Conservation (phyloP, 1,140 invertebrate genomes). For the Calliopsis andreniformis region DNA sequence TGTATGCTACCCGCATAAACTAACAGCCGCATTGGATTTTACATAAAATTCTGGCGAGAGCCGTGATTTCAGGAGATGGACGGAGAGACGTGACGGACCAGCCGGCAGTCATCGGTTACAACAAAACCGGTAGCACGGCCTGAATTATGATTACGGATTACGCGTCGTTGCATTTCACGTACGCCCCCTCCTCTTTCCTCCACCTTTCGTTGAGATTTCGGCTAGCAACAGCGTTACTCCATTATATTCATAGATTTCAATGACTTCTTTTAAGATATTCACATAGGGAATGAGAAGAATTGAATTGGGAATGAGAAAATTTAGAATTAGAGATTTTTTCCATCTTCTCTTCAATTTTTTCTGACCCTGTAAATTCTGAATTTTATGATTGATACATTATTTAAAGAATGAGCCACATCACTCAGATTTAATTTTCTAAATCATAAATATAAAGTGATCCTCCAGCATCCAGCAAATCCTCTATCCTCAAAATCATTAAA, state of each 20-base stretch:
- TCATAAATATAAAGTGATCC: too few relatives aligned
- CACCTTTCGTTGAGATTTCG: background rate
- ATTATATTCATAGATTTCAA: background rate
- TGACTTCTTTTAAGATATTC: too few relatives aligned
- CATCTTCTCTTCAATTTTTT: too few relatives aligned
- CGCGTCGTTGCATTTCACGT: constrained; percentile 25
- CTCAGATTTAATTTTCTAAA: too few relatives aligned
- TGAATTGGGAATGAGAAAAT: too few relatives aligned
- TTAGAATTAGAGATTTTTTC: too few relatives aligned
- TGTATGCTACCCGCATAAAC: constrained; percentile 81
- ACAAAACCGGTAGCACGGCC: constrained; percentile 51
- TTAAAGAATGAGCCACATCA: too few relatives aligned
- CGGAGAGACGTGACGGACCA: constrained; percentile 78
- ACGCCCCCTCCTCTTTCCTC: background rate
- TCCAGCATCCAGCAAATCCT: too few relatives aligned
- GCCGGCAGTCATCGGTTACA: constrained; percentile 71
- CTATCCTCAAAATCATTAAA: background rate
- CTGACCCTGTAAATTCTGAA: too few relatives aligned
- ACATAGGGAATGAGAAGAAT: too few relatives aligned
- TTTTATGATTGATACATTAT: too few relatives aligned
- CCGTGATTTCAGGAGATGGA: constrained; percentile 78
- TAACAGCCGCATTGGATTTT: constrained; percentile 82
- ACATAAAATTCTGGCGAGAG: constrained; percentile 79
- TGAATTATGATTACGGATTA: constrained; percentile 70
- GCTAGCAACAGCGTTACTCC: too few relatives aligned